A percentile compares a stretch with the other conserved stretches of the same genome.
Evolutionary conservation across 2,797 vertebrate species (phyloP).

Genomic region (Adelosebastes latens): DNA sequence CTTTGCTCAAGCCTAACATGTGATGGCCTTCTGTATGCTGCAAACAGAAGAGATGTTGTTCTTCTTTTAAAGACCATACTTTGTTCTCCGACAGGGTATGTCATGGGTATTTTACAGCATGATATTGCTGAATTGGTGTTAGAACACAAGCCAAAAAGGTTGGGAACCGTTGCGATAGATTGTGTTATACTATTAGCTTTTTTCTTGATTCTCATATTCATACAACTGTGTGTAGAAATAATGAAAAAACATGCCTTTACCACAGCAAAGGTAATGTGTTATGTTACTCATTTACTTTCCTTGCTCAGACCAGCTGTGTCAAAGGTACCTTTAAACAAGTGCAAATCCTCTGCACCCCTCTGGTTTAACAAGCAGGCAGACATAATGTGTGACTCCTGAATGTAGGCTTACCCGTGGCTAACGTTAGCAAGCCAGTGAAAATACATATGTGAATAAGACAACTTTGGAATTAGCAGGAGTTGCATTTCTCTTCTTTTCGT

Average conservation of each 20-base stretch:
- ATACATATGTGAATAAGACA: neutral
- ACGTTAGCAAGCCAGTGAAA: neutral
- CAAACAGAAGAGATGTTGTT: constrained; percentile 1
- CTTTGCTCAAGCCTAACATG: constrained; percentile 34
- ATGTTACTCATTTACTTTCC: neutral
- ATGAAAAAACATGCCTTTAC: neutral
- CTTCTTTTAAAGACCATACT: neutral
- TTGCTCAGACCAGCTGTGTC: neutral
- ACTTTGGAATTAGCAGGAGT: neutral
- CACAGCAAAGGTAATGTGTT: neutral
- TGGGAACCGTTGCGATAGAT: neutral
- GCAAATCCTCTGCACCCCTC: neutral
- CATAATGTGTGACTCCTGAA: neutral
- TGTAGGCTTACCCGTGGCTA: neutral
- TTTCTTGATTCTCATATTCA: neutral
- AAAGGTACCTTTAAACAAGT: neutral
- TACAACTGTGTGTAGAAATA: neutral
- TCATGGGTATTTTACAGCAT: neutral
- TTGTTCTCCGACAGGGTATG: neutral
- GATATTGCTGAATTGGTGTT: neutral
- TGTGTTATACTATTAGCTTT: neutral
- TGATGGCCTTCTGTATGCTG: constrained; percentile 1
- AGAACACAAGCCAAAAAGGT: neutral
- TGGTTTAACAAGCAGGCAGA: neutral
- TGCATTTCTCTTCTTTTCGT: too few relatives aligned